Evolutionary conservation across 2,113 vertebrate genomes (phyloP), one percentile per base, ranked within the genome.

Genomic region (Aphyosemion australe): DNA sequence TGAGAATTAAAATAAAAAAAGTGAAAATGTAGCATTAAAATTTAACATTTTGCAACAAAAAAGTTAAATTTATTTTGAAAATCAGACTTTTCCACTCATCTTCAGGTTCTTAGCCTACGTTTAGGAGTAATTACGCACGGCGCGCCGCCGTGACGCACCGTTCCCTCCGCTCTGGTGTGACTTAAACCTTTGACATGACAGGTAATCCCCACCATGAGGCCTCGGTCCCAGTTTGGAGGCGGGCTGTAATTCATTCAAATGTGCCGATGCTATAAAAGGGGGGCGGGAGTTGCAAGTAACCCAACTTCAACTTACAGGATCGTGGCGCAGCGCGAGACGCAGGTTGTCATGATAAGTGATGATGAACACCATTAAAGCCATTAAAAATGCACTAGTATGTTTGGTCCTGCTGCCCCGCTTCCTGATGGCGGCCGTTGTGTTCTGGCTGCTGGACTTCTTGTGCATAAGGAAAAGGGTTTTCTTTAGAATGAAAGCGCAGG

Each of bases 391-490:
- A 65, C 84, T 93, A 61, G 94, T 95, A 62, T 97, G 94, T 89
- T 89, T 97, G 56, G 90, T 93, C 34, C 90, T 99, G 67, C 92
- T 97, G 88, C 97, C 97, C 66, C 95, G 96, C 51, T 98, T 99
- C 87, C 91, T 98, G 12, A 80, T 94, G 90, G 95, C 96, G 31
- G 97, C 96, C 58, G 84, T 95, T 85, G 92, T 96, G 92, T 95
- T 99, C 61, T 99, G 96, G 95, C 93, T 98, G 16, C 94, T 99
- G 31, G 97, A 99, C 88, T 97, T 98, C 86, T 89, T 95, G 53
- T 99, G 97, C 92, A 95, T 99, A 73, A 91, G 97, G 63, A 96
- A 94, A 85, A 93, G 92, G 82, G 86, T 98, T 49, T 90, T 94
- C 65, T 75, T 90, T 70, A 89, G 90, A 67, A 88, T 91, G 84